Evolutionary conservation across 2,888 invertebrate species (phyloP).

Genomic region (Pseudococcus jackbeardsleyi): DNA sequence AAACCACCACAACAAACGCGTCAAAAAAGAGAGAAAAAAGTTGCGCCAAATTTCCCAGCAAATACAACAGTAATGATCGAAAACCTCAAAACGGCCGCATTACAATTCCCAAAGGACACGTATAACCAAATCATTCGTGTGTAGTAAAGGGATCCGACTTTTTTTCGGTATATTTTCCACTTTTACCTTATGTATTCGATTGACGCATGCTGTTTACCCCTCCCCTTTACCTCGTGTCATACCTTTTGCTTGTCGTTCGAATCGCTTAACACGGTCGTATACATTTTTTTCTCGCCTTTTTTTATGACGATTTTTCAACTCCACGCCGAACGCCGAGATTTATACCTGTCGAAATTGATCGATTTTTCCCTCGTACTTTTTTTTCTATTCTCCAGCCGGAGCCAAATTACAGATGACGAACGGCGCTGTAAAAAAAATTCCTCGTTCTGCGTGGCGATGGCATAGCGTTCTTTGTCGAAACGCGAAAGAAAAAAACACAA

Average conservation of each 20-base stretch:
- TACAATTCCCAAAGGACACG: conserved; percentile 41
- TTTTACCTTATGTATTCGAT: conserved; percentile 19
- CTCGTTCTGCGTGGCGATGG: too few species aligned
- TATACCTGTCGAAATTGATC: neutral
- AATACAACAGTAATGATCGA: conserved; percentile 34
- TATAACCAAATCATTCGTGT: conserved; percentile 43
- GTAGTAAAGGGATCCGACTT: conserved; percentile 32
- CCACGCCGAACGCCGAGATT: neutral
- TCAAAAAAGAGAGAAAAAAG: neutral
- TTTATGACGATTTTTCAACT: conserved; percentile 3
- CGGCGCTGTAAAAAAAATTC: neutral
- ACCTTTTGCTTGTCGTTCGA: conserved; percentile 13
- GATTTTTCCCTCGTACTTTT: neutral
- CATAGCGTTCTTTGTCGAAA: neutral
- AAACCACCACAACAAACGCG: neutral
- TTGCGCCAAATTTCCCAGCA: conserved; percentile 3
- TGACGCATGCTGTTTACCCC: neutral
- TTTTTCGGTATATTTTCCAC: conserved; percentile 2
- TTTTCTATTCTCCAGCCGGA: neutral
- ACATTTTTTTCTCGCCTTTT: conserved; percentile 7
- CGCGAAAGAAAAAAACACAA: neutral
- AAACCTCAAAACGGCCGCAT: conserved; percentile 40
- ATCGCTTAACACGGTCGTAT: neutral
- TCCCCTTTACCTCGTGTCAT: neutral
- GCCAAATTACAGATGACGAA: neutral